Evolutionary conservation across 2,888 invertebrate species (phyloP).

Genomic region (Sthenelais limicola): DNA sequence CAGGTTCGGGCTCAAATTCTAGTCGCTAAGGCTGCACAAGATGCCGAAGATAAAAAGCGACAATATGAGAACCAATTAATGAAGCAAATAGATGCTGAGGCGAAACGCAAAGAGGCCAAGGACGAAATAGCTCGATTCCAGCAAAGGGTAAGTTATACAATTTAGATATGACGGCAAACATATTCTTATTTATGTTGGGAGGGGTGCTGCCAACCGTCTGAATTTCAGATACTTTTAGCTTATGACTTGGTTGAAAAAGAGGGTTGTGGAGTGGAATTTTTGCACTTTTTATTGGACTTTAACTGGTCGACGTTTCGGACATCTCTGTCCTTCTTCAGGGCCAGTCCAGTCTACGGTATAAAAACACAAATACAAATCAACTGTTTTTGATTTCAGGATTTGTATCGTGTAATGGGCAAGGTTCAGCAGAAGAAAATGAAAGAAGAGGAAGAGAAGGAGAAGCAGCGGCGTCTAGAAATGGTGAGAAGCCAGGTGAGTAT

Average conservation of each 20-base stretch:
- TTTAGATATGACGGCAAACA: too few relatives aligned
- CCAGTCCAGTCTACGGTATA: too few relatives aligned
- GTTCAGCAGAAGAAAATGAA: slow-evolving; percentile 59
- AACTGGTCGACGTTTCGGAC: background rate
- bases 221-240: too few relatives aligned
- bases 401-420: slow-evolving; percentile 56
- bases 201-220: too few relatives aligned
- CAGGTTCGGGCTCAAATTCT: slow-evolving; percentile 5
- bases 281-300: background rate
- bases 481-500: slow-evolving; percentile 65
- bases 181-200: too few relatives aligned
- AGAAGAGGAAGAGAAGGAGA: slow-evolving; percentile 57
- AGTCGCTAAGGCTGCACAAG: background rate
- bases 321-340: background rate
- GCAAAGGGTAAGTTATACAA: slow-evolving; percentile 35
- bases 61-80: slow-evolving; percentile 3
- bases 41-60: slow-evolving; percentile 4
- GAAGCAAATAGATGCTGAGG: background rate
- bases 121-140: slow-evolving; percentile 24
- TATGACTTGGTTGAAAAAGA: too few relatives aligned
- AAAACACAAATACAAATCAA: too few relatives aligned
- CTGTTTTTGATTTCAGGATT: slow-evolving; percentile 58
- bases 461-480: slow-evolving; percentile 59
- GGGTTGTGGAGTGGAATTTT: too few relatives aligned
- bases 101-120: slow-evolving; percentile 1